These are phyloP conservation scores for Cacatua alba DNA, from an alignment of 2,113 vertebrate genomes.

Conservation along the genomic window DNA sequence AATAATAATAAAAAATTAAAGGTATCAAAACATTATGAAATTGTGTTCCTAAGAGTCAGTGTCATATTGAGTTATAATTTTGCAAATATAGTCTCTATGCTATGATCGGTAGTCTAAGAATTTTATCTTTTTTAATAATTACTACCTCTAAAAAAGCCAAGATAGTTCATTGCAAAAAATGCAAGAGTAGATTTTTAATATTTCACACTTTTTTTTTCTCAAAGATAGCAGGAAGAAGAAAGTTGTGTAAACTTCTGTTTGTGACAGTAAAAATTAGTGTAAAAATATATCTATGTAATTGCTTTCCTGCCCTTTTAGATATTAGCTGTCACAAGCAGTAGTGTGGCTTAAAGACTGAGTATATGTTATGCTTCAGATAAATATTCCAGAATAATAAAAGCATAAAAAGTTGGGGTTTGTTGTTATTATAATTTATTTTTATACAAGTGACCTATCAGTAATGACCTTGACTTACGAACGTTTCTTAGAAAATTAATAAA, in stretches of 20 bases:
- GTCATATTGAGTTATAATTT: background rate
- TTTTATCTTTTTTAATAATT: background rate
- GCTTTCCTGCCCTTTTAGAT: background rate
- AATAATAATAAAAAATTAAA: background rate
- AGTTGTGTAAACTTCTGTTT: background rate
- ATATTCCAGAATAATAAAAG: background rate
- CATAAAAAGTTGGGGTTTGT: background rate
- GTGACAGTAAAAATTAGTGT: background rate
- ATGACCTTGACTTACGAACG: background rate
- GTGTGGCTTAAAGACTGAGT: background rate
- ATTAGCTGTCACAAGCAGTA: background rate
- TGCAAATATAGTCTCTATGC: background rate
- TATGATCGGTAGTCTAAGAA: background rate
- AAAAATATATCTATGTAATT: background rate
- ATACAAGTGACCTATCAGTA: background rate
- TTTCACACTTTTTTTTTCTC: background rate
- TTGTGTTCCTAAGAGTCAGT: background rate
- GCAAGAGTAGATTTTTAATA: background rate
- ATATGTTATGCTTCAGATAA: background rate
- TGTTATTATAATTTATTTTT: background rate
- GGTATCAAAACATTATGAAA: background rate
- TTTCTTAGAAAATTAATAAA: slow-evolving; percentile 24
- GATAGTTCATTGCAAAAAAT: background rate
- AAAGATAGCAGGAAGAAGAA: background rate
- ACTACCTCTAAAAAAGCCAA: background rate